Evolutionary conservation across 2,888 invertebrate species (phyloP), one percentile per base, ranked within the genome.

Genomic region (Iphiclides podalirius): DNA sequence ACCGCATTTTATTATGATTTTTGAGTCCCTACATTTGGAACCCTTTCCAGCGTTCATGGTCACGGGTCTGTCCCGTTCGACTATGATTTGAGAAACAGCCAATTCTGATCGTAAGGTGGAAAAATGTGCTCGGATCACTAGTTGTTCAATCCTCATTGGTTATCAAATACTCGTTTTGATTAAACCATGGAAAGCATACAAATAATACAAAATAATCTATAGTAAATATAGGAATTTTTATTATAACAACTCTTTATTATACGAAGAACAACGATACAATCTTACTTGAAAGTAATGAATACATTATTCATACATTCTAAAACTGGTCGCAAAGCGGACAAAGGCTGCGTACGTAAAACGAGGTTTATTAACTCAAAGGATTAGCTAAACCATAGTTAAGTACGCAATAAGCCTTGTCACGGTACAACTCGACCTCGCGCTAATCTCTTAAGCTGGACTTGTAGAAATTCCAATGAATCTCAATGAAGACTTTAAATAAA

Each of bases 291-390:
- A 40, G 40, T 40, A 31, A 31, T 34, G 42, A 42, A 43, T 43
- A 35, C 17, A 15, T 46, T 34, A 34, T 6, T 12, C 14, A 37
- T 16, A 37, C 37, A 38, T 20, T 46, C 41, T 33, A 12, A 41
- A 16, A 33, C 33, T n/a, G 31, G 13, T 45, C 37, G 13, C 37
- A 28, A 37, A 45, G 28, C 31, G 26, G 11, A 34, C 26, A 17
- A 40, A 36, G 28, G 9, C 36, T 26, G 13, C 11, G 28, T 11
- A 6, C 11, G 13, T 20, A 36, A 38, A 26, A 26, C 26, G 26
- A 14, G 31, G 35, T 49, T 44, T 49, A 49, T 49, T 49, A 43
- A 39, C 33, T 44, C 35, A 34, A 49, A 44, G 35, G 44, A 44
- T 44, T 49, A 43, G 11, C 33, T 33, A 26, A 38, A 38, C 38